Base-by-base conservation (phyloP, 2,113 vertebrate species). In the Bos javanicus region DNA sequence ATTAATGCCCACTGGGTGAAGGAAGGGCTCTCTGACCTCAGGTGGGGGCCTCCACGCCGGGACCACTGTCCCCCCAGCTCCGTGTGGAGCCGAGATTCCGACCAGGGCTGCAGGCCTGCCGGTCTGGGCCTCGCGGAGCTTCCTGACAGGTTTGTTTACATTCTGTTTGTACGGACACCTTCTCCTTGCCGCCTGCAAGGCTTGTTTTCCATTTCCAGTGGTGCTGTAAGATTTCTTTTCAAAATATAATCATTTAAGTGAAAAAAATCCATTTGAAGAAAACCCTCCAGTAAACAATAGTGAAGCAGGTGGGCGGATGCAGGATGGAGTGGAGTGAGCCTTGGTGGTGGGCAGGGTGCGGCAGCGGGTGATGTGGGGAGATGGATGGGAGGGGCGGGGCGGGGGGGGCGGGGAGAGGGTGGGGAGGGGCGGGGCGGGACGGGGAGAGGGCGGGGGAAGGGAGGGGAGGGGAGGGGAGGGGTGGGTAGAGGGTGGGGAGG, bases 221-320 rank as follows among this genome's bases (percentile, higher is more conserved):
- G 90, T 30, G 88, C 94, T 86, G 81, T 86, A 92, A 90, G 94
- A 67, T 76, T 97, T 95, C 76, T 81, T 97, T 97, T 97, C 95
- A 98, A 98, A 97, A 97, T 97, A 97, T 80, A 97, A 97, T 96
- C 96, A 95, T 91, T 97, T 97, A 94, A 94, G 92, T 92, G 13
- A 89, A 90, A 95, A 96, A 88, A 91, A 81, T 60, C n/a, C 25
- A 39, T 97, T 94, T 33, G 81, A 94, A 86, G 95, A 82, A 97
- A 95, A 96, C 23, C 48, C 92, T 88, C 84, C n/a, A 60, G 64
- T 76, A 91, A 97, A 94, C 90, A 98, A 19, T 21, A 84, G 83
- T 81, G 92, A 60, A 80, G 87, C 54, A 39, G 83, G 89, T 46
- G 78, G 93, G 96, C 0, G 7, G 87, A 71, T 0, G 21, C 28